Percentiles rank a stretch among this genome's conserved stretches.
phyloP scores from a whole-genome alignment of 1,140 invertebrate genomes.

The Drosophila nannoptera region DNA sequence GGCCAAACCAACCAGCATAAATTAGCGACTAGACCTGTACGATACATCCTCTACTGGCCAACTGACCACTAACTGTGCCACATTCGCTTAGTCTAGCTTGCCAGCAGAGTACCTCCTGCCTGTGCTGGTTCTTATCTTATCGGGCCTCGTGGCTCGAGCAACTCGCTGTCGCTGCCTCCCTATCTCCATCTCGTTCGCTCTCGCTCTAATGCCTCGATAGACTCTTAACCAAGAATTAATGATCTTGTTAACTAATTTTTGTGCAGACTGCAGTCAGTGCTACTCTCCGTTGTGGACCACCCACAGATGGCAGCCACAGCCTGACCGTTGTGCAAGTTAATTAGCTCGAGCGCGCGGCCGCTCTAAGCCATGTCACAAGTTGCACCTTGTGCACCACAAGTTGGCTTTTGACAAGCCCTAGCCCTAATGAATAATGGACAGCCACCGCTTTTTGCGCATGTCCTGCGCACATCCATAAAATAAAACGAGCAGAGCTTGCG shows the following conservation, averaged over 20 bases:
- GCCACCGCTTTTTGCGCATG: slow-evolving; percentile 13
- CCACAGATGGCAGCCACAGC: slow-evolving; percentile 43
- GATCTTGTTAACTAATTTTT: slow-evolving; percentile 74
- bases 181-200: slow-evolving; percentile 10
- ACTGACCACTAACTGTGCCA: slow-evolving; percentile 40
- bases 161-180: slow-evolving; percentile 33
- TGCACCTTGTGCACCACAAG: too few species aligned
- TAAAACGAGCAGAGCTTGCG: slow-evolving; percentile 38
- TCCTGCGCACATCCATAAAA: slow-evolving; percentile 29
- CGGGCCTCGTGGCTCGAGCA: slow-evolving; percentile 31
- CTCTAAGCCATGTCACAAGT: slow-evolving; percentile 45
- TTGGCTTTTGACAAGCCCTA: neutral
- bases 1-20: slow-evolving; percentile 64
- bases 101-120: neutral
- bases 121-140: slow-evolving; percentile 50
- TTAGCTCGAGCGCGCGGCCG: slow-evolving; percentile 46
- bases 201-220: slow-evolving; percentile 49
- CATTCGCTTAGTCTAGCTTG: neutral
- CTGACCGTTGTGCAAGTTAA: slow-evolving; percentile 63
- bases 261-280: slow-evolving; percentile 1
- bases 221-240: slow-evolving; percentile 73
- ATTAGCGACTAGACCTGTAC: slow-evolving; percentile 75
- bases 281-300: slow-evolving; percentile 41
- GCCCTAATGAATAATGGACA: neutral
- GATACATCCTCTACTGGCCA: slow-evolving; percentile 28